Percentiles rank a stretch among this genome's conserved stretches.
Conservation (phyloP, 2,113 vertebrate genomes). For the Xerus inauris region DNA sequence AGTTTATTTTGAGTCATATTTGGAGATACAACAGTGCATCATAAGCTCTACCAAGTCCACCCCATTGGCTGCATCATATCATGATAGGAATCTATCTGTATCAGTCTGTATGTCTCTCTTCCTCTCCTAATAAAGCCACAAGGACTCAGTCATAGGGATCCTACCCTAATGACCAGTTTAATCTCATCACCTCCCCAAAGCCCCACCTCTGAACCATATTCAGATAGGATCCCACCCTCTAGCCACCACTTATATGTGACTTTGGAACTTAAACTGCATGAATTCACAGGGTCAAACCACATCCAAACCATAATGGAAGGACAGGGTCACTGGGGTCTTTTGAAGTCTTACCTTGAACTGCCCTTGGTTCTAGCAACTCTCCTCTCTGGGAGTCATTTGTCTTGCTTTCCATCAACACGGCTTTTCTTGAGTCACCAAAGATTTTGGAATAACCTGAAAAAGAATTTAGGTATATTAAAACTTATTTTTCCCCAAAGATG, state of each 20-base stretch:
- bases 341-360: constrained; percentile 43
- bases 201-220: too few species aligned
- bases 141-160: not conserved
- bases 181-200: not conserved
- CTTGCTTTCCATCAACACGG: not conserved
- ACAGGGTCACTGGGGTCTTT: fast-evolving
- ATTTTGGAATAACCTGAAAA: constrained; percentile 52
- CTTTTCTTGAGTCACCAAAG: constrained; percentile 27
- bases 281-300: not conserved
- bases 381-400: constrained; percentile 57
- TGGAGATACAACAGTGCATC: not conserved
- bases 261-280: not conserved
- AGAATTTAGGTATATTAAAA: not conserved
- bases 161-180: not conserved
- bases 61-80: too few species aligned
- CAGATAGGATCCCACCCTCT: not conserved
- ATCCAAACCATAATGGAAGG: too few species aligned
- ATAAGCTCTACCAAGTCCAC: not conserved
- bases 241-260: not conserved
- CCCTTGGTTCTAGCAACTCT: not conserved
- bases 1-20: not conserved
- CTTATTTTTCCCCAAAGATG: not conserved
- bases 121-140: not conserved
- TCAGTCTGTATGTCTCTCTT: not conserved
- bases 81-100: fast-evolving